Evolutionary conservation across 1,140 invertebrate genomes (phyloP), one percentile per base, ranked within the genome.

Genomic region (Drosophila parabipectinata): DNA sequence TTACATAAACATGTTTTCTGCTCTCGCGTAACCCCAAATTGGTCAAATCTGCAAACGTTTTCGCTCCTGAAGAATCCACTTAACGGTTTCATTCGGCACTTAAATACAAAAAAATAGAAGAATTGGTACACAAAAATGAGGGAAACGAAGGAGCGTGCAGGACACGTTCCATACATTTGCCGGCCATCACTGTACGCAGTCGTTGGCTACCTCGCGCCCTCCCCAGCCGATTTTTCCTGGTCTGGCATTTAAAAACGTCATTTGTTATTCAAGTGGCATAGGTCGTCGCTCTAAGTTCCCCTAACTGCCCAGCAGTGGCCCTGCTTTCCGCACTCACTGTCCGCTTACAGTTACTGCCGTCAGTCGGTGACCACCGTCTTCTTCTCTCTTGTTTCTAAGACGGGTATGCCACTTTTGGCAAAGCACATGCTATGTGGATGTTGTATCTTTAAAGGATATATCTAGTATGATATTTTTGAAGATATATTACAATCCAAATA

Each of bases 251-350:
- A 87, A 85, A 87, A 85, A 87, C 54, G 79, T 76, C 83, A 87
- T 87, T 87, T 88, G 82, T 82, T 87, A 87, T 87, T 87, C 82
- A 88, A 87, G 82, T 87, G 83, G 82, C 82, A 87, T 87, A 88
- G 83, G 83, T 88, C 72, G 82, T 83, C 68, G 80, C 80, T 84
- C 80, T 79, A 83, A 84, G 82, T 87, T 81, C 68, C 81, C 73
- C 81, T 87, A 85, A 85, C 81, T 82, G 68, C 68, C 72, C 73
- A 75, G 26, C 41, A 69, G 56, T 72, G 55, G 28, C 69, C 69
- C 32, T 39, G 14, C 44, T 71, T 67, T 72, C 68, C 56, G 21
- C 61, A 56, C 81, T 62, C 57, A 69, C 69, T 77, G 74, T 77
- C 62, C 81, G 81, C 69, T 85, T 69, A 77, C 72, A 73, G 67